Percentiles rank a stretch among this genome's conserved stretches.
Conservation (phyloP, 2,888 invertebrate species). For the Anorthoa munda region DNA sequence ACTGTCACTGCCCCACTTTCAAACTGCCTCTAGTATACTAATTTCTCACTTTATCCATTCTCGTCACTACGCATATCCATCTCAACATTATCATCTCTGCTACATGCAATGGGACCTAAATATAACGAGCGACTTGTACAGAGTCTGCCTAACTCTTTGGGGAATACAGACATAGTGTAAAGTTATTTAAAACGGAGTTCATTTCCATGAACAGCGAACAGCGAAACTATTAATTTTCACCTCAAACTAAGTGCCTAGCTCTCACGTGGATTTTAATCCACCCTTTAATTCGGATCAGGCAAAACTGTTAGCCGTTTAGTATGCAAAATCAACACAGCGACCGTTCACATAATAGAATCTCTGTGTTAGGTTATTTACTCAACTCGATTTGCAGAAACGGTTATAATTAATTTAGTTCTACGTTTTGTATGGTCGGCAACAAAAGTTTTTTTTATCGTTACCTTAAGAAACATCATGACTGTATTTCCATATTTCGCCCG, state of each 20-base stretch:
- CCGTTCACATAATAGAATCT: conserved; percentile 49
- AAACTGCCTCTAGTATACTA: no score
- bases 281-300: conserved; percentile 68
- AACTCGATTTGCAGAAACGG: conserved; percentile 26
- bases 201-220: background rate
- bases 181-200: background rate
- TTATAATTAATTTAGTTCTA: conserved; percentile 21
- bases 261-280: conserved; percentile 54
- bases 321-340: conserved; percentile 68
- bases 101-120: no score
- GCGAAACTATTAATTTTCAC: conserved; percentile 21
- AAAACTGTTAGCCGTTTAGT: conserved; percentile 63
- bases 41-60: no score
- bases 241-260: conserved; percentile 21
- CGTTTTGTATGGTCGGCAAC: background rate
- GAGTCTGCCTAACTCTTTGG: no score
- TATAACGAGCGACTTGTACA: no score
- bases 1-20: no score
- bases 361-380: conserved; percentile 37
- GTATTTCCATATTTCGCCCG: no score
- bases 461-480: no score
- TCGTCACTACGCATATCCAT: no score
- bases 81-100: no score
- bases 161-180: no score
- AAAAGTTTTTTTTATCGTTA: no score